Evolutionary conservation across 2,888 invertebrate species (phyloP).

Genomic region (Drosophila quinaria): DNA sequence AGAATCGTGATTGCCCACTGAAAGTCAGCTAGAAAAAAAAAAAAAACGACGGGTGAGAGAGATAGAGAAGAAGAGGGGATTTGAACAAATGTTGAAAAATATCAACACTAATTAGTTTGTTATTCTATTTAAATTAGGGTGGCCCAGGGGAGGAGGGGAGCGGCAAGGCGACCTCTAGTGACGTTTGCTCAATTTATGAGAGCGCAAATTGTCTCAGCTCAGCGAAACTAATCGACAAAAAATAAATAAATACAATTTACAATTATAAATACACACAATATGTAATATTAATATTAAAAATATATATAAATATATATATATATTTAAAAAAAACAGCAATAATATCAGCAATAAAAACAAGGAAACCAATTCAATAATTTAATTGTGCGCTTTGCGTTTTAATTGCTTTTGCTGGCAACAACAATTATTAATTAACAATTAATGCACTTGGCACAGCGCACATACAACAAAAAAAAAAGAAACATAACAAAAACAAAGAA

Average conservation of each 20-base stretch:
- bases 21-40: neutral
- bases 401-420: constrained; percentile 58
- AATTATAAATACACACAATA: constrained; percentile 44
- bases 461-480: constrained; percentile 12
- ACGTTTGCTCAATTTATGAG: constrained; percentile 51
- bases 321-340: constrained; percentile 13
- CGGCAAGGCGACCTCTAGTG: constrained; percentile 28
- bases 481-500: constrained; percentile 4
- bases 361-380: constrained; percentile 54
- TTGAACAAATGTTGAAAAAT: constrained; percentile 49
- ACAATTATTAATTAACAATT: constrained; percentile 72
- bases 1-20: constrained; percentile 59
- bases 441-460: constrained; percentile 49
- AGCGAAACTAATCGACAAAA: constrained; percentile 44
- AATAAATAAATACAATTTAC: constrained; percentile 25
- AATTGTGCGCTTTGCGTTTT: constrained; percentile 60
- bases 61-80: neutral
- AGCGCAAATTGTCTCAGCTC: constrained; percentile 48
- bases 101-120: constrained; percentile 78
- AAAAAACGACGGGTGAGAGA: neutral
- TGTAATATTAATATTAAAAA: too few relatives aligned
- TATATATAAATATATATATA: constrained; percentile 8
- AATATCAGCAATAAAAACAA: constrained; percentile 24
- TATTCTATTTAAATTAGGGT: constrained; percentile 72
- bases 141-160: neutral